Conservation (phyloP, 2,888 invertebrate genomes). For the Philopedon plagiatum region DNA sequence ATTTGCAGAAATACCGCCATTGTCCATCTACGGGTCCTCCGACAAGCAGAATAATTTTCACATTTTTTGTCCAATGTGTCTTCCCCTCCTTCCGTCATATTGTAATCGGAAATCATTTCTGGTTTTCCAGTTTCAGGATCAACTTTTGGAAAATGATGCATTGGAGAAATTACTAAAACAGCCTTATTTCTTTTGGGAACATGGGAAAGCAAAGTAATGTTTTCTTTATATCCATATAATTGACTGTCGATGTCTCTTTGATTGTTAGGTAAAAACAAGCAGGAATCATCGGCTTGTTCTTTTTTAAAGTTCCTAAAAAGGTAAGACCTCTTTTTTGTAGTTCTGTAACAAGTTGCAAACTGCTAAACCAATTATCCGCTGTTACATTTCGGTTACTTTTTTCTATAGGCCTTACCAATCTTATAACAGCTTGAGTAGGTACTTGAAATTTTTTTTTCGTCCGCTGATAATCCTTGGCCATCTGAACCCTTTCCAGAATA, state of each 20-base stretch:
- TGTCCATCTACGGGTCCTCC: conserved; percentile 9
- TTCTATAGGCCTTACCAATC: no score
- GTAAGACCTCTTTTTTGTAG: no score
- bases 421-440: no score
- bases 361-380: neutral
- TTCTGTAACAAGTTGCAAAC: no score
- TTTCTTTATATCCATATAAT: neutral
- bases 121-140: no score
- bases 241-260: neutral
- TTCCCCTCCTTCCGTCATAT: neutral
- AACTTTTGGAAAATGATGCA: neutral
- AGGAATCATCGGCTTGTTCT: no score
- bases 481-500: no score
- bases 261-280: neutral
- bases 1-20: neutral
- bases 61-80: neutral
- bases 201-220: neutral
- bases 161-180: neutral
- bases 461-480: no score
- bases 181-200: neutral
- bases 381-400: no score
- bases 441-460: no score
- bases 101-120: no score
- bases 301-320: no score
- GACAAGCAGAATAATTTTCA: conserved; percentile 6